These are phyloP conservation scores for Periophthalmodon schlosseri DNA, from an alignment of 2,113 vertebrate genomes.

Conservation along the genomic window DNA sequence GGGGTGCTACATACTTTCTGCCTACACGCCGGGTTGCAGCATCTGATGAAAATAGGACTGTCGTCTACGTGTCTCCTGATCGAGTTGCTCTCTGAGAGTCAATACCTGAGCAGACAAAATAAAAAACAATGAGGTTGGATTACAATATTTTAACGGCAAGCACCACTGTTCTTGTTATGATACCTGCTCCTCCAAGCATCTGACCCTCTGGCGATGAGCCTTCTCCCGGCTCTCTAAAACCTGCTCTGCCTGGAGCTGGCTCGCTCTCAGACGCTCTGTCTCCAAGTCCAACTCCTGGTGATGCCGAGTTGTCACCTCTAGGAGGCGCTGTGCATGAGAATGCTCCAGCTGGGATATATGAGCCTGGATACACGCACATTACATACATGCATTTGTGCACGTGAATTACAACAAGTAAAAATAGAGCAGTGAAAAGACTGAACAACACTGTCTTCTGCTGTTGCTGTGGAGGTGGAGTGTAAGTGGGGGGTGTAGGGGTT, in stretches of 20 bases:
- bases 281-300: constrained; percentile 73
- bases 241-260: constrained; percentile 71
- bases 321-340: constrained; percentile 71
- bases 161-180: neutral
- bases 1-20: constrained; percentile 45
- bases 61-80: constrained; percentile 66
- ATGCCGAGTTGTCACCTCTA: constrained; percentile 72
- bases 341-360: constrained; percentile 71
- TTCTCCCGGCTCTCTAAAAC: constrained; percentile 70
- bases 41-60: constrained; percentile 65
- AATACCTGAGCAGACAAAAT: constrained; percentile 61
- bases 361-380: constrained; percentile 58
- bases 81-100: constrained; percentile 77
- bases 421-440: neutral
- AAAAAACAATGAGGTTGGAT: neutral
- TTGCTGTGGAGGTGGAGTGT: neutral
- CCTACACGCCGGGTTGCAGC: constrained; percentile 59
- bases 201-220: constrained; percentile 70
- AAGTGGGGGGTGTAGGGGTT: neutral
- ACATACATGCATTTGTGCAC: constrained; percentile 12
- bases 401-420: neutral
- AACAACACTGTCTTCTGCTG: neutral
- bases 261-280: constrained; percentile 51
- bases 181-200: constrained; percentile 78
- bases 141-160: neutral